phyloP scores from a whole-genome alignment of 2,888 invertebrate species.

The Microchrysa polita region DNA sequence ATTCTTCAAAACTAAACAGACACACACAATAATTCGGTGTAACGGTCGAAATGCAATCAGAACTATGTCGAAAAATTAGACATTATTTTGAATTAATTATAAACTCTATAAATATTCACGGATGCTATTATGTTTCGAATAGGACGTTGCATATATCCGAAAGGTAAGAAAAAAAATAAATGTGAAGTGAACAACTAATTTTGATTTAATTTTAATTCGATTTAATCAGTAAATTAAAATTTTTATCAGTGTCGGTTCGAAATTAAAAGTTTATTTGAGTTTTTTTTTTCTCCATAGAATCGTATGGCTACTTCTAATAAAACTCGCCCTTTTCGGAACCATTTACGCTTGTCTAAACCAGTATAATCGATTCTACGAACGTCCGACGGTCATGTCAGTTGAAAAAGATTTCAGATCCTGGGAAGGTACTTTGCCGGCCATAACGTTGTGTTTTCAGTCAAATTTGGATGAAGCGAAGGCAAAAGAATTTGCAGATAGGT shows the following conservation, averaged over 20 bases:
- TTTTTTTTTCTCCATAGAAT: constrained; percentile 7
- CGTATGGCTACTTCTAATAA: constrained; percentile 1
- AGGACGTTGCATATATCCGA: constrained; percentile 1
- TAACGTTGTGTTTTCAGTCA: constrained; percentile 45
- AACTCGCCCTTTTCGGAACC: neutral
- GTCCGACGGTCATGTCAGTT: constrained; percentile 49
- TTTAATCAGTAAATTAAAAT: no score
- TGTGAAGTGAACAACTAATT: no score
- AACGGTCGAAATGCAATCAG: no score
- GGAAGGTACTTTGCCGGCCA: constrained; percentile 48
- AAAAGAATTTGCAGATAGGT: constrained; percentile 38
- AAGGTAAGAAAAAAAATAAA: no score
- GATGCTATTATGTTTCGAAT: constrained; percentile 21
- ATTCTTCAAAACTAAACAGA: no score
- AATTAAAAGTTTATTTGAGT: no score
- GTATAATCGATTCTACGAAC: constrained; percentile 43
- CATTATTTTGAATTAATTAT: neutral
- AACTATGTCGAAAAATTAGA: neutral
- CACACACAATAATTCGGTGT: no score
- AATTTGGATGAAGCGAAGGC: constrained; percentile 30
- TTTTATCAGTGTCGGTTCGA: no score
- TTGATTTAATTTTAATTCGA: no score
- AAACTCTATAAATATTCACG: constrained; percentile 2
- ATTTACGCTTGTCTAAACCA: constrained; percentile 36
- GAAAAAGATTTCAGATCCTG: constrained; percentile 47